These are phyloP conservation scores for Reinhardtius hippoglossoides DNA, from an alignment of 2,113 vertebrate genomes.

Conservation along the genomic window DNA sequence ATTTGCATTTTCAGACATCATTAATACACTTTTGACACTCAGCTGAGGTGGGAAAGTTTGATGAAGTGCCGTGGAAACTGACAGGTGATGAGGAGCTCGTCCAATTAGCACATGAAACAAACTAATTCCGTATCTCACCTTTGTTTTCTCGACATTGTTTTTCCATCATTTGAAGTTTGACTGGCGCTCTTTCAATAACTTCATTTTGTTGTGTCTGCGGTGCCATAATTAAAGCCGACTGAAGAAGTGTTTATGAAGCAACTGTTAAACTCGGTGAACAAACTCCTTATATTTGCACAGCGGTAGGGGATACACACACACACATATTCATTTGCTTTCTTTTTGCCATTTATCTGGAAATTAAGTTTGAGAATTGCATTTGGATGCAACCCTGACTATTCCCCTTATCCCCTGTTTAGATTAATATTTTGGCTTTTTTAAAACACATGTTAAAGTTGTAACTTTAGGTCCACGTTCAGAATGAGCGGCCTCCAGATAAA, in stretches of 20 bases:
- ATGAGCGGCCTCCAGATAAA: background rate
- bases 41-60: background rate
- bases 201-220: background rate
- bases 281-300: background rate
- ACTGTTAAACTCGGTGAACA: background rate
- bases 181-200: background rate
- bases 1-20: background rate
- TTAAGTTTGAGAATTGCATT: background rate
- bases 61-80: background rate
- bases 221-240: background rate
- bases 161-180: constrained; percentile 3
- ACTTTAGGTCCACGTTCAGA: background rate
- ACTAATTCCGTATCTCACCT: background rate
- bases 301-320: background rate
- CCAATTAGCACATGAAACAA: background rate
- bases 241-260: background rate
- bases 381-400: background rate
- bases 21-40: background rate
- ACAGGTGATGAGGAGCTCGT: background rate
- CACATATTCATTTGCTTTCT: background rate
- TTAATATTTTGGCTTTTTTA: background rate
- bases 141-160: background rate
- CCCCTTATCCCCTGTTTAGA: background rate
- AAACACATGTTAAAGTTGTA: background rate
- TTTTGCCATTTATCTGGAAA: background rate